Base-by-base conservation (phyloP, 2,113 vertebrate genomes). In the Gambusia affinis region DNA sequence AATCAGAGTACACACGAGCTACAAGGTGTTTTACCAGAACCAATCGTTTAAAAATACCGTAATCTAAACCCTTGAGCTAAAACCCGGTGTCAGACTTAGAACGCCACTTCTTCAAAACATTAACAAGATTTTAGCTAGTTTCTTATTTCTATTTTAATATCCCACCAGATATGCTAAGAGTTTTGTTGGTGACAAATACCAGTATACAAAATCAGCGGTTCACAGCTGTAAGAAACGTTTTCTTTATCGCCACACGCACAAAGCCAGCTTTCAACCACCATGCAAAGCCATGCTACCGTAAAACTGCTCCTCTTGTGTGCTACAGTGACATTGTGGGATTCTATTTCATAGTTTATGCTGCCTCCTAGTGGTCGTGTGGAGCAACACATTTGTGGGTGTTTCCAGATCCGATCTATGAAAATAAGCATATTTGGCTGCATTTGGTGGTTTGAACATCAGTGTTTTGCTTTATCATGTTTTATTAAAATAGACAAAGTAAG, bases 281-380 rank as follows among this genome's bases (percentile, higher is more conserved):
- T 19, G 44, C 4, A 5, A 24, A 24, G 17, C 51, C 22, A 54
- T 57, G 8, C 6, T 57, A 57, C 22, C 3, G 51, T 57, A 24
- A 24, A n/a, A n/a, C 31, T 5, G 12, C 33, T 22, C 28, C 39
- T 65, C 62, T 44, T 69, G 35, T 44, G 14, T 17, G 33, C 35
- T n/a, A 33, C 19, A 4, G 15, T 22, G 63, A 12, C 22, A 30
- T 47, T 8, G 15, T 29, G 30, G 3, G 12, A 14, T 15, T 61
- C 4, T 12, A 19, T 96, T 88, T 95, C 94, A 95, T 95, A 57
- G 96, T 94, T 31, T 65, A 64, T 88, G 83, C 68, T 87, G 72
- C 90, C 89, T 82, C 76, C 93, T 93, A 28, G 84, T 92, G 94
- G 85, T 39, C 47, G 69, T 44, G 0, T 33, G 19, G 71, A 68